Percentiles rank a stretch among this genome's conserved stretches.
Evolutionary conservation across 2,113 vertebrate species (phyloP).

Genomic region (Nannobrachium achirus): DNA sequence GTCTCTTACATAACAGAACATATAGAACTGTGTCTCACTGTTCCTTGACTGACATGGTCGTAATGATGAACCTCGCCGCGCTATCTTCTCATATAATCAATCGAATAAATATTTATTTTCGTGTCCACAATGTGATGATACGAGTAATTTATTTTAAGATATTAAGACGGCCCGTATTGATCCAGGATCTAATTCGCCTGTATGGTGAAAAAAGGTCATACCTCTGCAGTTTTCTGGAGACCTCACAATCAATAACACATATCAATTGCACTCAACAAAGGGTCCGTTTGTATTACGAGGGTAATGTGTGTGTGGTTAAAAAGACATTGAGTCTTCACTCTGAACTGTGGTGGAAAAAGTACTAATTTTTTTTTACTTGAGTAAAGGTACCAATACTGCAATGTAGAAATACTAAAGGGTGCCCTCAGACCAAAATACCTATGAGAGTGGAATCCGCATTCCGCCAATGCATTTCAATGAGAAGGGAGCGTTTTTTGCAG

Average conservation of each 20-base stretch:
- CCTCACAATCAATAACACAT: background rate
- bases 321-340: constrained; percentile 15
- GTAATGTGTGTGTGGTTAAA: background rate
- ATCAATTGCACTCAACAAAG: constrained; percentile 13
- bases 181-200: background rate
- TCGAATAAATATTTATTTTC: background rate
- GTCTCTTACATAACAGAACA: background rate
- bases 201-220: background rate
- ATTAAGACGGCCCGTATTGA: background rate
- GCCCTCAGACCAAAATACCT: no score
- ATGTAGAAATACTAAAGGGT: no score
- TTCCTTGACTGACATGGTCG: background rate
- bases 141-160: background rate
- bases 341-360: no score
- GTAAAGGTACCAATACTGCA: no score
- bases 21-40: constrained; percentile 1
- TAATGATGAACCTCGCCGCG: background rate
- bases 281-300: background rate
- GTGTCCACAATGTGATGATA: no score
- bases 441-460: no score
- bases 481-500: no score
- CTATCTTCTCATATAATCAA: background rate
- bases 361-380: no score
- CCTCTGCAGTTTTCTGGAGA: background rate
- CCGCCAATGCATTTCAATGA: no score